Base-by-base conservation (phyloP, 2,888 invertebrate species). In the Theretra japonica region DNA sequence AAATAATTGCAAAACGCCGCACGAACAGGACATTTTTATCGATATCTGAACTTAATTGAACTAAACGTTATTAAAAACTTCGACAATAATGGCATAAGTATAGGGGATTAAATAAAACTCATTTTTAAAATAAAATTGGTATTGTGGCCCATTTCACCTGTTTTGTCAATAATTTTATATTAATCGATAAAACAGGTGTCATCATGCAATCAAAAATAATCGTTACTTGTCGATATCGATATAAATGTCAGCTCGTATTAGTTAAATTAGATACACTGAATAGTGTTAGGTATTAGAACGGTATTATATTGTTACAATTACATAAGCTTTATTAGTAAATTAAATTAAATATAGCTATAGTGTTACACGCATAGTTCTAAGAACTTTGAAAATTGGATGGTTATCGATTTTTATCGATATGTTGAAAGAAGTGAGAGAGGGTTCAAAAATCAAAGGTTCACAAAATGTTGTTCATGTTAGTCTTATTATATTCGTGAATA, bases 301-400 rank as follows among this genome's bases (percentile, higher is more conserved):
- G 59, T 69, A 72, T 69, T 69, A 69, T 69, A 69, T 78, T 78
- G 82, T 84, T 83, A 82, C 74, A 74, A 78, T 68, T 79, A 73
- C 75, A 75, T 84, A 83, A 81, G 84, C 82, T 84, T 84, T 84
- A 83, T 80, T 83, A 84, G 82, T 72, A 59, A 69, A 70, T 28
- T 72, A 59, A 69, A 70, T 28, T 71, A 71, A 48, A 57, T 58
- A 68, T 70, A 68, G 58, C 17, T 65, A 75, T 74, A 82, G 70
- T 70, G 73, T 71, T 33, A 50, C 53, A 53, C 62, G 6, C 28
- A 33, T 62, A 70, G 50, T 71, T 33, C 33, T 71, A 68, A 68
- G 62, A 68, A 59, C 21, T n/a, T 30, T 33, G 21, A 48, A 48
- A n/a, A 19, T 58, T 70, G 30, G 7, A 70, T 25, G 57, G 28